Evolutionary conservation across 1,140 invertebrate genomes (phyloP).

Genomic region (Amyelois transitella): DNA sequence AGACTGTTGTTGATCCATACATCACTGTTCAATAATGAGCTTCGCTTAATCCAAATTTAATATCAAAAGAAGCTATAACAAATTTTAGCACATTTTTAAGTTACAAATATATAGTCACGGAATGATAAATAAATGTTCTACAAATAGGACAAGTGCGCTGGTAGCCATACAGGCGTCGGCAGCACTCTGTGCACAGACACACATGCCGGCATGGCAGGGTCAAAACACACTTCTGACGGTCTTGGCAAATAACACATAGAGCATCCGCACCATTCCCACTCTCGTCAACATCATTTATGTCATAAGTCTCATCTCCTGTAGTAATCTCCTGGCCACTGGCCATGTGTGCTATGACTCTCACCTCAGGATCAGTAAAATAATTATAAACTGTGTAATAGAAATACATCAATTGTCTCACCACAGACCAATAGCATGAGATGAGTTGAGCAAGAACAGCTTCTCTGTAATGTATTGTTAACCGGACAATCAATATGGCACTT

Average conservation of each 20-base stretch:
- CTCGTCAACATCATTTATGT: constrained; percentile 25
- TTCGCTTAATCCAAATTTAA: no score
- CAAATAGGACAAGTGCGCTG: constrained; percentile 67
- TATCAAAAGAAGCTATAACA: no score
- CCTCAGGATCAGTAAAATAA: constrained; percentile 59
- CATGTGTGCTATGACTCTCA: constrained; percentile 49
- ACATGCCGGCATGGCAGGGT: constrained; percentile 66
- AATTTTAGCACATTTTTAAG: no score
- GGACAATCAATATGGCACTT: constrained; percentile 44
- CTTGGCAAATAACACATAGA: constrained; percentile 64
- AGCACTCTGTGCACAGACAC: constrained; percentile 62
- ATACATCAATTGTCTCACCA: constrained; percentile 48
- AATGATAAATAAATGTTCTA: constrained; percentile 66
- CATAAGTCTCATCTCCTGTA: constrained; percentile 24
- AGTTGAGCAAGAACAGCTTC: constrained; percentile 32
- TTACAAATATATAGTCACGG: constrained; percentile 62
- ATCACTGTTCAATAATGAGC: no score
- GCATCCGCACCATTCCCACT: constrained; percentile 38
- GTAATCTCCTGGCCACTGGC: constrained; percentile 36
- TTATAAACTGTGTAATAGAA: constrained; percentile 53
- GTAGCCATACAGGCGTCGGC: constrained; percentile 55
- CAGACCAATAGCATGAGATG: constrained; percentile 41
- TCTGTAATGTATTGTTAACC: constrained; percentile 49
- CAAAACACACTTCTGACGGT: constrained; percentile 62
- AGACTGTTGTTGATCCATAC: no score